A percentile compares a stretch with the other conserved stretches of the same genome.
These are phyloP conservation scores for Ctenoplectra terminalis DNA, from an alignment of 1,140 invertebrate genomes.

Conservation along the genomic window DNA sequence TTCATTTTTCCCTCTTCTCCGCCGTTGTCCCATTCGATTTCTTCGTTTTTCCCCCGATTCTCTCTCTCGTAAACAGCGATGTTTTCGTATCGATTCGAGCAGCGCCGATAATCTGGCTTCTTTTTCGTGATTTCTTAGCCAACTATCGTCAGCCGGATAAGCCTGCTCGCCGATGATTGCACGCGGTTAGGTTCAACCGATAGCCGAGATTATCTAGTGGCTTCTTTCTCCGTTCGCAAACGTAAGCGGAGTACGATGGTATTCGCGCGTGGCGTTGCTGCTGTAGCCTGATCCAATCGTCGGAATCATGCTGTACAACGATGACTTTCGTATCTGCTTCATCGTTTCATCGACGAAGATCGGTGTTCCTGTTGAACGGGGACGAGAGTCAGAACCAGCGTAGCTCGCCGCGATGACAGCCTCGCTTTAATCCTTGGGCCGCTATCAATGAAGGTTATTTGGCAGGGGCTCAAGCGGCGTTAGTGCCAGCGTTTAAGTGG, in stretches of 20 bases:
- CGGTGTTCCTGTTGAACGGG: background rate
- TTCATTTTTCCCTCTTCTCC: background rate
- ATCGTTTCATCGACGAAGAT: background rate
- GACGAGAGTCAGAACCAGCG: background rate
- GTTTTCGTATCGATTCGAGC: background rate
- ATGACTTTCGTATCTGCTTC: background rate
- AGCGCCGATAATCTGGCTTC: background rate
- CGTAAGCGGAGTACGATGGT: background rate
- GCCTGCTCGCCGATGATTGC: background rate
- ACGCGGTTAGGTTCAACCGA: background rate
- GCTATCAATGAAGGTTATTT: constrained; percentile 54
- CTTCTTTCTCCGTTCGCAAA: background rate
- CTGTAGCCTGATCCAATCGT: no score
- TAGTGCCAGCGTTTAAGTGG: constrained; percentile 24
- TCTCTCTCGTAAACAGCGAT: background rate
- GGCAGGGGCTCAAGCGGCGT: constrained; percentile 24
- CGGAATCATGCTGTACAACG: background rate
- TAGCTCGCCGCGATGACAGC: background rate
- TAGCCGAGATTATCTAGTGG: constrained; percentile 7
- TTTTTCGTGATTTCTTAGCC: background rate
- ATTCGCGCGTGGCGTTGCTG: no score
- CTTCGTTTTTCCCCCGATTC: background rate
- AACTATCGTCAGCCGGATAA: background rate
- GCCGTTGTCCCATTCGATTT: background rate
- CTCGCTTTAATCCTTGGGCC: constrained; percentile 25